These are phyloP conservation scores for Tilapia sparmanii DNA, from an alignment of 2,113 vertebrate genomes.

Conservation along the genomic window DNA sequence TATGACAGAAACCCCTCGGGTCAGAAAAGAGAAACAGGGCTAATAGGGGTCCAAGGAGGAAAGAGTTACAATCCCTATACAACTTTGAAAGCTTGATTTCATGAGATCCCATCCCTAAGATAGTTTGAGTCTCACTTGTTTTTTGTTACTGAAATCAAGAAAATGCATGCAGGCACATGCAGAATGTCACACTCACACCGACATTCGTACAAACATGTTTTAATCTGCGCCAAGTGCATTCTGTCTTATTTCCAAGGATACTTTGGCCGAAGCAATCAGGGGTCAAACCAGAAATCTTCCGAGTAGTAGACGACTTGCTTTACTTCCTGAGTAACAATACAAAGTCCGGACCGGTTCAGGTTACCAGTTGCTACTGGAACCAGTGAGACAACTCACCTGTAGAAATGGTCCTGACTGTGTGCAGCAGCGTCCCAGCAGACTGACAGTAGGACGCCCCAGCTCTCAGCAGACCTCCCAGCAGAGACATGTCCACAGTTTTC, in stretches of 20 bases:
- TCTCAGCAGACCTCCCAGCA: constrained; percentile 39
- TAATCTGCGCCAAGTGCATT: background rate
- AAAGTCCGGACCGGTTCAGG: background rate
- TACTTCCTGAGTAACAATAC: background rate
- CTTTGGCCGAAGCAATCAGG: background rate
- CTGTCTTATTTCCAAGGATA: background rate
- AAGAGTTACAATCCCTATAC: background rate
- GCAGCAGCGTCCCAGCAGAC: constrained; percentile 38
- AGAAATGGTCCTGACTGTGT: constrained; percentile 32
- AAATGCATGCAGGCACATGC: background rate
- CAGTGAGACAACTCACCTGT: constrained; percentile 18
- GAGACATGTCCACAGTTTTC: constrained; percentile 42
- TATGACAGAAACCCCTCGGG: background rate
- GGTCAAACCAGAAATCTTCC: background rate
- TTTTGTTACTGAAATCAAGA: background rate
- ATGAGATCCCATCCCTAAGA: background rate
- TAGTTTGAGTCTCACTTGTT: background rate
- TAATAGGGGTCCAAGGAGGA: background rate
- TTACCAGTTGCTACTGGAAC: background rate
- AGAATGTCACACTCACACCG: background rate
- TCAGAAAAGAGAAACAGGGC: background rate
- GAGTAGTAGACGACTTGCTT: background rate
- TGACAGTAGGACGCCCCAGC: constrained; percentile 43
- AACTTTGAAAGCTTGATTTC: background rate
- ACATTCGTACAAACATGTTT: background rate